These are phyloP conservation scores for Phengaris alcon DNA, from an alignment of 2,888 invertebrate genomes.

Conservation along the genomic window DNA sequence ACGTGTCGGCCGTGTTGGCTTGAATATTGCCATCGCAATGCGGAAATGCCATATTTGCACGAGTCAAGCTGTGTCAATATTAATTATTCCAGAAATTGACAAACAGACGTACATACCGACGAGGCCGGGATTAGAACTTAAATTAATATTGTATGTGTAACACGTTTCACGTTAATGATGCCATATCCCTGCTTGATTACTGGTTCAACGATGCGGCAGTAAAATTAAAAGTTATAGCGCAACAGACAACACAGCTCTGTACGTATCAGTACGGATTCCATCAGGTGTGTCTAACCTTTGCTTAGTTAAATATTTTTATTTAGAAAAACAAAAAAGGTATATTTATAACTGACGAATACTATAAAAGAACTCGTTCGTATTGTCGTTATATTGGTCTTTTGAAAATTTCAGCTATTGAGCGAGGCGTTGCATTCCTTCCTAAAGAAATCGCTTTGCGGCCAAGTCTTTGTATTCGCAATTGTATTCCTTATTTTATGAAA, in stretches of 20 bases:
- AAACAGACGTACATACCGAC: neutral
- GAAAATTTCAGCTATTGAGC: conserved; percentile 2
- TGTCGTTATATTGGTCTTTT: neutral
- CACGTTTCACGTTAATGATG: neutral
- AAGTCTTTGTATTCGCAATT: neutral
- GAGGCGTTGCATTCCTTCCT: neutral
- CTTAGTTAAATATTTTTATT: neutral
- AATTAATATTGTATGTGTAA: conserved; percentile 9
- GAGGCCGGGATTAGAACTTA: neutral
- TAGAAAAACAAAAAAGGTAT: neutral
- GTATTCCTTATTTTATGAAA: no score
- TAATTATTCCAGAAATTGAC: neutral
- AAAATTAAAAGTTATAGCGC: neutral
- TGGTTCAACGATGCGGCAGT: neutral
- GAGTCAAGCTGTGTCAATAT: conserved; percentile 19
- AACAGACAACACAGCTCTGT: neutral
- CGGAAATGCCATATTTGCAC: conserved; percentile 8
- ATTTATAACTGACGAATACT: neutral
- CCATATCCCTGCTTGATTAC: neutral
- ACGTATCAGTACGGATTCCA: neutral
- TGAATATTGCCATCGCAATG: neutral
- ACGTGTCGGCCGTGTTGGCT: neutral
- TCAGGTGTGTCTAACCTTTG: neutral
- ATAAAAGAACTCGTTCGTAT: neutral
- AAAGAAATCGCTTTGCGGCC: neutral